A percentile compares a stretch with the other conserved stretches of the same genome.
These are phyloP conservation scores for Tetrapedia diversipes DNA, from an alignment of 2,888 invertebrate genomes.

Conservation along the genomic window DNA sequence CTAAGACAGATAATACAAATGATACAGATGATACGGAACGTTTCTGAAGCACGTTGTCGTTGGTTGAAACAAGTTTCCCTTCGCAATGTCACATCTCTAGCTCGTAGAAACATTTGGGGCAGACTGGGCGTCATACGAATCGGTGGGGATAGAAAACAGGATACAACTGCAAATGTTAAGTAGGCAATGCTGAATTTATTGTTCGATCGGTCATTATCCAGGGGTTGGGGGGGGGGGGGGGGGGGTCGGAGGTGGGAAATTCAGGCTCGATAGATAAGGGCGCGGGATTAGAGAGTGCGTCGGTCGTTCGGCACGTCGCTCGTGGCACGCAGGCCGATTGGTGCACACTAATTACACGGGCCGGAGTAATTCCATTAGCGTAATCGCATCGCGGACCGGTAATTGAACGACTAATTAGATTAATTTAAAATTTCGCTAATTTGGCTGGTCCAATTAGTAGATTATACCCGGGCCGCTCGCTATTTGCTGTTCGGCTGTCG, in stretches of 20 bases:
- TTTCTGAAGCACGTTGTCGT: no score
- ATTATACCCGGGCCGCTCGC: slow-evolving; percentile 64
- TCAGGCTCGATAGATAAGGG: slow-evolving; percentile 36
- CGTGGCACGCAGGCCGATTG: slow-evolving; percentile 45
- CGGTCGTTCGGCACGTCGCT: slow-evolving; percentile 48
- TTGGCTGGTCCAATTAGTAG: slow-evolving; percentile 70
- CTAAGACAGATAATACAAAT: no score
- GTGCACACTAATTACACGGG: slow-evolving; percentile 74
- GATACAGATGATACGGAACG: no score
- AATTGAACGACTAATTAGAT: slow-evolving; percentile 80
- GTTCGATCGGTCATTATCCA: no score
- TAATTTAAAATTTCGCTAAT: slow-evolving; percentile 78
- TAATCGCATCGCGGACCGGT: slow-evolving; percentile 75
- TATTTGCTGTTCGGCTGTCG: slow-evolving; percentile 16
- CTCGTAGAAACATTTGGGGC: no score
- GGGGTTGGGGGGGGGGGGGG: no score
- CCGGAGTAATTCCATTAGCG: slow-evolving; percentile 78
- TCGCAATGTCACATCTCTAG: no score
- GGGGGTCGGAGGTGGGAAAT: slow-evolving; percentile 18
- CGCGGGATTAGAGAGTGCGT: slow-evolving; percentile 57
- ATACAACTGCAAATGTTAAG: no score
- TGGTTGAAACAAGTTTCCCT: no score
- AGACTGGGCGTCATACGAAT: no score
- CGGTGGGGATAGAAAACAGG: no score
- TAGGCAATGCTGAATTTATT: no score